Percentiles rank a stretch among this genome's conserved stretches.
Conservation (phyloP, 2,888 invertebrate genomes). For the Volucella zonaria region DNA sequence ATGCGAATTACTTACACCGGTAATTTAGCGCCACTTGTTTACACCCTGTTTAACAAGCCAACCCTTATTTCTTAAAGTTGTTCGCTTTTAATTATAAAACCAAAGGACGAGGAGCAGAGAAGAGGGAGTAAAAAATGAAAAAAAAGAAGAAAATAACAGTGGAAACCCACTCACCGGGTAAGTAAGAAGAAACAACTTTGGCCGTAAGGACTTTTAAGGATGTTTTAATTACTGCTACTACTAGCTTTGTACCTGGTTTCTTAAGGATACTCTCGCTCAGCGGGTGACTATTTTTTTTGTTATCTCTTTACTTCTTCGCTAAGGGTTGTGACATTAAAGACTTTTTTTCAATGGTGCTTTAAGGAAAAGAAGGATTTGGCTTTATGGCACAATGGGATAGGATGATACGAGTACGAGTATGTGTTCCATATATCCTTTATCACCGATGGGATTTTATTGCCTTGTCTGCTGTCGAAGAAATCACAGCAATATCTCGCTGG, state of each 20-base stretch:
- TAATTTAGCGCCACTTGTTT: constrained; percentile 83
- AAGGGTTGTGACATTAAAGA: constrained; percentile 49
- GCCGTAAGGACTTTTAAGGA: constrained; percentile 71
- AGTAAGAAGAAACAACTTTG: constrained; percentile 63
- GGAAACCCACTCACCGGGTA: constrained; percentile 25
- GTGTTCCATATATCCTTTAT: constrained; percentile 46
- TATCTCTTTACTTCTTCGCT: constrained; percentile 7
- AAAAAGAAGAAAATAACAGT: constrained; percentile 23
- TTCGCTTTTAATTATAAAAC: constrained; percentile 72
- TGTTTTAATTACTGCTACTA: constrained; percentile 73
- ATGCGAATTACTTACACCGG: constrained; percentile 82
- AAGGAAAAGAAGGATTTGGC: constrained; percentile 42
- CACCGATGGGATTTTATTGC: constrained; percentile 66
- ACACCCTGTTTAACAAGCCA: constrained; percentile 82
- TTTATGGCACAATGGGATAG: constrained; percentile 46
- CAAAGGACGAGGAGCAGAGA: constrained; percentile 48
- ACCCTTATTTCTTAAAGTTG: constrained; percentile 74
- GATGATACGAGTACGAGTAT: not conserved
- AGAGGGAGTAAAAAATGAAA: constrained; percentile 28
- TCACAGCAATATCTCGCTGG: constrained; percentile 39
- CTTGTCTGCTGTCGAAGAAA: constrained; percentile 52
- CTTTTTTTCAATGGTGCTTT: constrained; percentile 22
- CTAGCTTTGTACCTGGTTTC: constrained; percentile 59
- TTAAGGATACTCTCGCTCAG: constrained; percentile 65
- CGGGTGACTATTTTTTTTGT: constrained; percentile 49